A percentile compares a stretch with the other conserved stretches of the same genome.
Conservation (phyloP, 2,113 vertebrate genomes). For the Rissa tridactyla region DNA sequence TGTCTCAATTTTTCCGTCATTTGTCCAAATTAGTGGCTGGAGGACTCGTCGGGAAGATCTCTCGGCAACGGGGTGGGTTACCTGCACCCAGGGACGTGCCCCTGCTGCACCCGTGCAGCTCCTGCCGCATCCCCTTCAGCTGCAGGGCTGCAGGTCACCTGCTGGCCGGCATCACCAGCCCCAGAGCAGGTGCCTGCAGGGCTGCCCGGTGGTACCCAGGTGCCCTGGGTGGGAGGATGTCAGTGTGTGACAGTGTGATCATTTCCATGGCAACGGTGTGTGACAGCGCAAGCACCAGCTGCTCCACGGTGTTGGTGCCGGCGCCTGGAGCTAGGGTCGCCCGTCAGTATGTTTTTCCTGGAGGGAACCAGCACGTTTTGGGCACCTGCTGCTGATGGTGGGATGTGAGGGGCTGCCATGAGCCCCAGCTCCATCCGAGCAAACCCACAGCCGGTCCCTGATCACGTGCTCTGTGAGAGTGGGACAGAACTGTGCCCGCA, state of each 20-base stretch:
- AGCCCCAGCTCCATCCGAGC: background rate
- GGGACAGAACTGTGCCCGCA: background rate
- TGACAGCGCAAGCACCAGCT: background rate
- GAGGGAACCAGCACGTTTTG: rapidly evolving
- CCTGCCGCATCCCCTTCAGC: background rate
- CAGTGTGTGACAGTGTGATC: background rate
- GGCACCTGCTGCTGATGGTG: rapidly evolving
- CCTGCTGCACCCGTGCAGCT: background rate
- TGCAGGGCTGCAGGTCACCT: background rate
- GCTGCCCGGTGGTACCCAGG: rapidly evolving
- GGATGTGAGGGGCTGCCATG: rapidly evolving
- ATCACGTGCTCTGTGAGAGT: rapidly evolving
- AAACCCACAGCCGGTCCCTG: background rate
- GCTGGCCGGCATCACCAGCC: background rate
- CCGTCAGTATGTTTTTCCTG: rapidly evolving
- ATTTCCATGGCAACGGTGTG: slow-evolving; percentile 25
- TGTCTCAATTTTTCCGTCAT: background rate
- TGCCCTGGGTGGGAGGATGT: background rate
- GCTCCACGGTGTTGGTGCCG: rapidly evolving
- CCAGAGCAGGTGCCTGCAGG: background rate
- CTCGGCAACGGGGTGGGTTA: background rate
- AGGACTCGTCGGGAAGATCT: background rate
- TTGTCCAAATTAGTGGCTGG: background rate
- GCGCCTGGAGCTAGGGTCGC: background rate
- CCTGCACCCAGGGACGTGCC: background rate